Base-by-base conservation (phyloP, 2,888 invertebrate genomes). In the Acanthopleura granulata region DNA sequence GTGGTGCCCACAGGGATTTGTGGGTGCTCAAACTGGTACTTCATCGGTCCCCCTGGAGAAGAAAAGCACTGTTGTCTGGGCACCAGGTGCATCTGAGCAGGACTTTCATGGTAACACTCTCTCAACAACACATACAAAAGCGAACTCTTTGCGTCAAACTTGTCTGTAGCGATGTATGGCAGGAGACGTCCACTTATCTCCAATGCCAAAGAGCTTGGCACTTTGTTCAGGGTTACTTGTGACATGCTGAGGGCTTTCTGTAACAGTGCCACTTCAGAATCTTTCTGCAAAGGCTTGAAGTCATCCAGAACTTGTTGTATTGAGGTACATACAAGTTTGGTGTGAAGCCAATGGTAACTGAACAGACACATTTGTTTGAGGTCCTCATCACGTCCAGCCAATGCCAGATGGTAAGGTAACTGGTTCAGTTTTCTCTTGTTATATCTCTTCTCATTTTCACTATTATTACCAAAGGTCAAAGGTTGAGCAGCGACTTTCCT, bases 291-390 rank as follows among this genome's bases (percentile, higher is more conserved):
- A 50, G 79, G 29, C 6, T 22, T 79, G 86, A 97, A 98, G 90
- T 98, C 98, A 4, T 96, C 95, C 6, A 98, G 92, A 0, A 98
- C 95, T 0, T 97, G 95, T 90, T 98, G 98, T n/a, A 99, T 92
- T 0, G 98, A 97, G 85, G 97, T 97, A 84, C 97, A 96, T 81
- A 95, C 95, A 0, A 98, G 92, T 88, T 98, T 98, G 0, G 97
- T 97, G 88, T 97, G 97, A 0, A 99, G 92, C 97, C 98, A 99
- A 86, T 96, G 95, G 89, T 98, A 98, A 91, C 98, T 98, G 91
- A 98, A 98, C 0, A 99, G 92, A 0, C 98, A 97, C 87, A 97
- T 94, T 49, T 95, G 94, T 88, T 96, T 97, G 22, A 99, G 92
- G 90, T 98, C 97, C 74, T 95, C 94, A 88, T 96, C 96, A 22